Conservation (phyloP, 2,113 vertebrate genomes). For the Mus spicilegus region DNA sequence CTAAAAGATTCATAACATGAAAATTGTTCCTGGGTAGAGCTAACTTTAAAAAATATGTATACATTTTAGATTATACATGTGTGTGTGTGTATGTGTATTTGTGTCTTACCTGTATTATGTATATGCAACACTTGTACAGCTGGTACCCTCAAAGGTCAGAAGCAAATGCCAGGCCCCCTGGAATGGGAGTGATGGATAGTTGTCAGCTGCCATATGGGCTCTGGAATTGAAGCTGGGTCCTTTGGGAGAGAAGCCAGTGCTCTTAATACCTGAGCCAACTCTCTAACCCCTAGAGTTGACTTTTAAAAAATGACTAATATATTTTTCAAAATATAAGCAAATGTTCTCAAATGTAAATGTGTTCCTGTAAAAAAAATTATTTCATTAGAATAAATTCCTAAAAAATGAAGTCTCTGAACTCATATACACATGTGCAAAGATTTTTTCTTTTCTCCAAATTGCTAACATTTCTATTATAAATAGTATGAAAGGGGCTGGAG, state of each 20-base stretch:
- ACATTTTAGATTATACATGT: neutral
- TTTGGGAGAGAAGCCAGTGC: neutral
- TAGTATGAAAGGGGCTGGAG: neutral
- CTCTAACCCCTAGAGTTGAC: neutral
- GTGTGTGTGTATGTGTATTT: neutral
- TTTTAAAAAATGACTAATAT: neutral
- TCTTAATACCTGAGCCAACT: neutral
- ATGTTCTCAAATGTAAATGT: neutral
- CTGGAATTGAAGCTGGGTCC: neutral
- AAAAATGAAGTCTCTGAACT: neutral
- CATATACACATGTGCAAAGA: neutral
- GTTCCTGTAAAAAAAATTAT: neutral
- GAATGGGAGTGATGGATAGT: neutral
- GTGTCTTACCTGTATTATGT: neutral
- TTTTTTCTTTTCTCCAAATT: neutral
- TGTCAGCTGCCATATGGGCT: neutral
- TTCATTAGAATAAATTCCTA: constrained; percentile 12
- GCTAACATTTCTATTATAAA: neutral
- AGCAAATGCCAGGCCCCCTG: neutral
- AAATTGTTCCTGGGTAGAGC: neutral
- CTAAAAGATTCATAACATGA: neutral
- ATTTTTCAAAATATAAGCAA: neutral
- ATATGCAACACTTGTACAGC: neutral
- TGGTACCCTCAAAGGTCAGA: neutral
- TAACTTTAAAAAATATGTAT: neutral